Percentiles rank a stretch among this genome's conserved stretches.
These are phyloP conservation scores for Pao palembangensis DNA, from an alignment of 2,113 vertebrate genomes.

Conservation along the genomic window DNA sequence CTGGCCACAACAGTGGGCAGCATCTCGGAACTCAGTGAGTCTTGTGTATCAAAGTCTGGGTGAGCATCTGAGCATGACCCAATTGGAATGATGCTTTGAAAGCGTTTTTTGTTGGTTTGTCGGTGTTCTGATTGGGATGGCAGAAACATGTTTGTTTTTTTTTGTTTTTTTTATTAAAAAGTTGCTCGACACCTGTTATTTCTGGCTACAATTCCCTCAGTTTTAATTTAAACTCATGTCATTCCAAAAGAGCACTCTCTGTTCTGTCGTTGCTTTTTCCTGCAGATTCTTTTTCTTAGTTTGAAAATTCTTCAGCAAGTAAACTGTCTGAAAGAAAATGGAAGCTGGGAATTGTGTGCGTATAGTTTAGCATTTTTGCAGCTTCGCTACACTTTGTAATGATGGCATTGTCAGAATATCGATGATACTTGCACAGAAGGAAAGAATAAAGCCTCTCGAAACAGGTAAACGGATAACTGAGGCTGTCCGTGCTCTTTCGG, in stretches of 20 bases:
- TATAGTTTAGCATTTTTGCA: neutral
- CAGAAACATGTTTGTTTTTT: neutral
- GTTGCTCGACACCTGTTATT: constrained; percentile 13
- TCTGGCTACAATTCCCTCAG: constrained; percentile 14
- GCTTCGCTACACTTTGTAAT: neutral
- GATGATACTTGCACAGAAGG: too few species aligned
- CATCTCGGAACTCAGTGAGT: constrained; percentile 97
- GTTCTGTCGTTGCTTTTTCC: constrained; percentile 13
- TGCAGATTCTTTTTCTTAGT: constrained; percentile 9
- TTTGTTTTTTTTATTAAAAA: neutral
- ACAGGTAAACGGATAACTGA: too few species aligned
- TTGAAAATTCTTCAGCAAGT: neutral
- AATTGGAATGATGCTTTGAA: neutral
- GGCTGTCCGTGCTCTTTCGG: too few species aligned
- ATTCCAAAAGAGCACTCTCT: neutral
- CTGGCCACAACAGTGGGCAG: constrained; percentile 93
- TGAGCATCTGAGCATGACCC: neutral
- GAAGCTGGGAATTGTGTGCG: too few species aligned
- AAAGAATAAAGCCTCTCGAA: too few species aligned
- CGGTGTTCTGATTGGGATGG: neutral
- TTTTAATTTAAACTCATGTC: constrained; percentile 4
- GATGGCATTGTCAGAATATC: neutral
- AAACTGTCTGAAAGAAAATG: constrained; percentile 4
- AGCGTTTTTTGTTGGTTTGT: neutral
- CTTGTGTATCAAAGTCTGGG: constrained; percentile 3